Base-by-base conservation (phyloP, 2,113 vertebrate species). In the Centropus unirufus region DNA sequence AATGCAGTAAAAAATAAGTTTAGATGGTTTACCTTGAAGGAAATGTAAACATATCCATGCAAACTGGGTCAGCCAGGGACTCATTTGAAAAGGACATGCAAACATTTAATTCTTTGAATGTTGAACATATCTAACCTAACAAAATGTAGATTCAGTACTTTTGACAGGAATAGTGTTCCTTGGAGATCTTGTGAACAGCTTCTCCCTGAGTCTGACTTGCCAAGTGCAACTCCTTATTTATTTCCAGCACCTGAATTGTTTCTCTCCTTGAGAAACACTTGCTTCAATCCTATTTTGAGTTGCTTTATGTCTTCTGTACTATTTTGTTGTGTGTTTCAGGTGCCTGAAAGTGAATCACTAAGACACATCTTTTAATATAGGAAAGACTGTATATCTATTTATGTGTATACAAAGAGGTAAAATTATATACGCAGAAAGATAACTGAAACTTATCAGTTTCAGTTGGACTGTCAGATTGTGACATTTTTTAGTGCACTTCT, bases 131-230 rank as follows among this genome's bases (percentile, higher is more conserved):
- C 61, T 75, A 68, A 67, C 63, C 40, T 81, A 92, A 92, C 49
- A 84, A 92, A 96, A 93, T 39, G 23, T 90, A 92, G 72, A 83
- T 52, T 91, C 74, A 63, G 51, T 75, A 87, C 46, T 96, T 96
- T 88, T 93, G 79, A 95, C 30, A 88, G 64, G 24, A n/a, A 91
- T 39, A 82, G 46, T 75, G 42, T 58, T 97, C 89, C 93, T 97
- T 54, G n/a, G 95, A 96, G 96, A 97, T 62, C 92, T 61, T 88
- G 54, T 85, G 94, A 92, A 95, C 63, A 78, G 86, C 93, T 97
- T 96, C 49, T 91, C 67, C 91, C 86, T 80, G 47, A 51, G 30
- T 82, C 86, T 94, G 89, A 95, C 70, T 92, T 82, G 70, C 74
- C 81, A 96, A 87, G 62, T 92, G 2, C 85, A 96, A 97, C 96